A percentile compares a stretch with the other conserved stretches of the same genome.
These are phyloP conservation scores for Ispidina picta DNA, from an alignment of 2,797 vertebrate genomes.

Conservation along the genomic window DNA sequence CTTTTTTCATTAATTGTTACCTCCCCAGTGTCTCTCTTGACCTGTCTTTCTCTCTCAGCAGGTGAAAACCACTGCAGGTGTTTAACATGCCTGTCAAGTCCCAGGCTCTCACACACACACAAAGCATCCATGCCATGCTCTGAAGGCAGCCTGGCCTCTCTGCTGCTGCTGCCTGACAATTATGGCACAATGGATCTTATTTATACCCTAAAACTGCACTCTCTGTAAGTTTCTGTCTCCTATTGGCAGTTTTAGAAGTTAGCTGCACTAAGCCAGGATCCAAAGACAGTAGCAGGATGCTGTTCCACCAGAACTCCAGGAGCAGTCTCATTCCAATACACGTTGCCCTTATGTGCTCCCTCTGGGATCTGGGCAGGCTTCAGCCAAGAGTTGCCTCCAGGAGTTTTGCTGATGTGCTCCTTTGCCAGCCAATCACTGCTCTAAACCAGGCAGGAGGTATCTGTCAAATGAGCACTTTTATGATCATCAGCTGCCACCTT, in stretches of 20 bases:
- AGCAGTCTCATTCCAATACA: background rate
- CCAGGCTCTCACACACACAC: background rate
- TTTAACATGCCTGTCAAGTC: background rate
- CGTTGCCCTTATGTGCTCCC: background rate
- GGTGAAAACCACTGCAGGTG: background rate
- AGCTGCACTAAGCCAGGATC: background rate
- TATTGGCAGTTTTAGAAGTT: background rate
- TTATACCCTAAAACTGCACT: background rate
- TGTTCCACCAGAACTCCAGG: background rate
- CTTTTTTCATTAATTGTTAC: background rate
- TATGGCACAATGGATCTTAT: background rate
- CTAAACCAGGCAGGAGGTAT: conserved; percentile 21
- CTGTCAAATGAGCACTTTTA: conserved; percentile 2
- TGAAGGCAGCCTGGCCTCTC: background rate
- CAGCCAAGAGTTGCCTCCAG: background rate
- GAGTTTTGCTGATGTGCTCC: conserved; percentile 23
- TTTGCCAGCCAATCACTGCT: conserved; percentile 38
- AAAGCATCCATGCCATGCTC: background rate
- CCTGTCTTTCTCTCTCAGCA: background rate
- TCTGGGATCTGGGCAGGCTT: background rate
- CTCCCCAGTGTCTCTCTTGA: background rate
- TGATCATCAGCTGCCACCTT: conserved; percentile 19
- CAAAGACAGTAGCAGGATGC: background rate
- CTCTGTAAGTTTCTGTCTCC: background rate
- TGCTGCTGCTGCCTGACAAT: background rate